phyloP scores from a whole-genome alignment of 1,140 invertebrate species.

The Papilio helenus region DNA sequence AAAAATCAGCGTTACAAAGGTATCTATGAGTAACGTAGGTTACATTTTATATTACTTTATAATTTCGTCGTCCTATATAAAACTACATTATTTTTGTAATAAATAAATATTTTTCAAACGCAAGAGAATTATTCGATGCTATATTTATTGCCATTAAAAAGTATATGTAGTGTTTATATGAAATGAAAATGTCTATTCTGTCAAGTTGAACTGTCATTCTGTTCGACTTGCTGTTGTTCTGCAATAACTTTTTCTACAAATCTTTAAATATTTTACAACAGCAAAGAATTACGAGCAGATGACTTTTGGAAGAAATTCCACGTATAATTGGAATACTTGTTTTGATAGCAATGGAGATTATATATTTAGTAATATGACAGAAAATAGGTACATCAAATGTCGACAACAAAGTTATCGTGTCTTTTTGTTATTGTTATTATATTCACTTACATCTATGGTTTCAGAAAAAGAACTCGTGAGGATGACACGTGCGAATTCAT shows the following conservation, averaged over 20 bases:
- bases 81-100: not conserved
- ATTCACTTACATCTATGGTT: slow-evolving; percentile 46
- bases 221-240: slow-evolving; percentile 17
- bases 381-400: slow-evolving; percentile 64
- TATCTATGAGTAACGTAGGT: too few species aligned
- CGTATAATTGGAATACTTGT: slow-evolving; percentile 57
- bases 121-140: not conserved
- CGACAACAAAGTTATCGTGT: slow-evolving; percentile 1
- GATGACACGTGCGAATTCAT: slow-evolving; percentile 89
- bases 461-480: slow-evolving; percentile 87
- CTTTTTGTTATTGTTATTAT: slow-evolving; percentile 31
- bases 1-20: too few species aligned
- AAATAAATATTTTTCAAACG: not conserved
- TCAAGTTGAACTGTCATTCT: slow-evolving; percentile 36
- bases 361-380: slow-evolving; percentile 73
- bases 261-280: slow-evolving; percentile 7
- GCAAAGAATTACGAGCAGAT: slow-evolving; percentile 50
- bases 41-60: too few species aligned
- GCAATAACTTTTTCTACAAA: not conserved
- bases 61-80: too few species aligned
- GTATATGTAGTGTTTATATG: slow-evolving; percentile 19
- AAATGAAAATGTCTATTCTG: slow-evolving; percentile 12
- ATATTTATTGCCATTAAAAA: slow-evolving; percentile 28
- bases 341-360: slow-evolving; percentile 68
- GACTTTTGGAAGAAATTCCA: slow-evolving; percentile 69